phyloP scores from a whole-genome alignment of 2,797 vertebrate genomes.

The Masticophis lateralis region DNA sequence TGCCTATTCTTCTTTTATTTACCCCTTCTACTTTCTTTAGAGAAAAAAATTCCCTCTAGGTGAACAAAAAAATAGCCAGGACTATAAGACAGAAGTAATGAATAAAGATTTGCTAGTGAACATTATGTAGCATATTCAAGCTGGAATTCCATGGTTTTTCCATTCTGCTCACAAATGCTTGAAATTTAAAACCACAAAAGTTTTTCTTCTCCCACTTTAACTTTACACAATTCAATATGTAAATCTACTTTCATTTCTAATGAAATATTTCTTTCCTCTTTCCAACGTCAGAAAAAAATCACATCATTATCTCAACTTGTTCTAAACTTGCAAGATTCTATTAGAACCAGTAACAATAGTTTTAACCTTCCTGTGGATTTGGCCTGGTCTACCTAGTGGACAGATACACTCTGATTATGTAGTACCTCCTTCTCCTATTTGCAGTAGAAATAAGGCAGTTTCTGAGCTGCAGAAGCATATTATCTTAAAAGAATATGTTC shows the following conservation, averaged over 20 bases:
- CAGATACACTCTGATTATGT: background rate
- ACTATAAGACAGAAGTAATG: background rate
- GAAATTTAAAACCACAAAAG: background rate
- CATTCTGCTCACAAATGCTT: background rate
- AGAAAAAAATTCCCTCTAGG: background rate
- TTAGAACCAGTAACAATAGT: background rate
- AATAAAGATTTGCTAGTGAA: too few species aligned
- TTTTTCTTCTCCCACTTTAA: background rate
- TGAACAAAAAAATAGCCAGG: background rate
- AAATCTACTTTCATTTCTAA: background rate
- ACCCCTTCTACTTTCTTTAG: background rate
- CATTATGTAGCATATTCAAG: background rate
- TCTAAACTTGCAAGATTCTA: background rate
- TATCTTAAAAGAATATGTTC: background rate
- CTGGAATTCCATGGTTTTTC: too few species aligned
- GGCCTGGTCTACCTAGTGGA: background rate
- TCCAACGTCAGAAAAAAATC: background rate
- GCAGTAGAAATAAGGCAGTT: background rate
- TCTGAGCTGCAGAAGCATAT: background rate
- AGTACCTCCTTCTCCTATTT: background rate
- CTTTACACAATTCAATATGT: background rate
- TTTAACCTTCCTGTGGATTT: background rate
- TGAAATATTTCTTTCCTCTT: background rate
- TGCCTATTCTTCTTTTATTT: background rate
- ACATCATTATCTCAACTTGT: background rate